A percentile compares a stretch with the other conserved stretches of the same genome.
phyloP scores from a whole-genome alignment of 1,140 invertebrate species.

The Coptotermes formosanus region DNA sequence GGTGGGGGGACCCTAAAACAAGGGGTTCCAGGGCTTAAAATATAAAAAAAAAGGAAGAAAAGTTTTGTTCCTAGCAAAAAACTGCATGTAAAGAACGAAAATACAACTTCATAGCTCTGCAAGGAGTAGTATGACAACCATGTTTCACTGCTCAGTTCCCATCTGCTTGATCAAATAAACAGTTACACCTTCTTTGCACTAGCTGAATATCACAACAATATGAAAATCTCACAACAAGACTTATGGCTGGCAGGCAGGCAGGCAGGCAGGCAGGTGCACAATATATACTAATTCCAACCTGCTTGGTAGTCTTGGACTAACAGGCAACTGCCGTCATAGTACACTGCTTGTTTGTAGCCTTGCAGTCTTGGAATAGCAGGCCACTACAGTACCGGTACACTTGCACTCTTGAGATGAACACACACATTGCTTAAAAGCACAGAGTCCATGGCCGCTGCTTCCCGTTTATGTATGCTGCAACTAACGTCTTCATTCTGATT shows the following conservation, averaged over 20 bases:
- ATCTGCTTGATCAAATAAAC: not conserved
- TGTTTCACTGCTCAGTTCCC: not conserved
- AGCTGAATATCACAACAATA: conserved; percentile 33
- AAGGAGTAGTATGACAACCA: conserved; percentile 18
- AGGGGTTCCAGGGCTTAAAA: not conserved
- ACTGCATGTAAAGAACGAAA: conserved; percentile 20
- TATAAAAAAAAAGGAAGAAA: not conserved
- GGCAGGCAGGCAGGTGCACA: not conserved
- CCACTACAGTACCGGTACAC: not conserved
- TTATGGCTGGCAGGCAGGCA: conserved; percentile 1
- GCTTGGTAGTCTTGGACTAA: conserved; percentile 19
- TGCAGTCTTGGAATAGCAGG: not conserved
- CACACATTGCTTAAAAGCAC: not conserved
- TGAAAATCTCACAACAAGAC: conserved; percentile 30
- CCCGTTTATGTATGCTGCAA: no score
- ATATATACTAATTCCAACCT: not conserved
- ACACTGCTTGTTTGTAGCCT: not conserved
- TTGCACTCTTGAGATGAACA: not conserved
- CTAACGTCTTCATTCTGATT: conserved; percentile 46
- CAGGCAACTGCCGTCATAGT: not conserved
- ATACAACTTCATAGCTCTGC: conserved; percentile 17
- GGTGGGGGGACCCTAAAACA: not conserved
- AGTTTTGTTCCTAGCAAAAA: conserved; percentile 8
- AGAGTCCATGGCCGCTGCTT: no score
- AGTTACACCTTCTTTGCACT: conserved; percentile 1